Base-by-base conservation (phyloP, 2,888 invertebrate genomes). In the Protula sp. region DNA sequence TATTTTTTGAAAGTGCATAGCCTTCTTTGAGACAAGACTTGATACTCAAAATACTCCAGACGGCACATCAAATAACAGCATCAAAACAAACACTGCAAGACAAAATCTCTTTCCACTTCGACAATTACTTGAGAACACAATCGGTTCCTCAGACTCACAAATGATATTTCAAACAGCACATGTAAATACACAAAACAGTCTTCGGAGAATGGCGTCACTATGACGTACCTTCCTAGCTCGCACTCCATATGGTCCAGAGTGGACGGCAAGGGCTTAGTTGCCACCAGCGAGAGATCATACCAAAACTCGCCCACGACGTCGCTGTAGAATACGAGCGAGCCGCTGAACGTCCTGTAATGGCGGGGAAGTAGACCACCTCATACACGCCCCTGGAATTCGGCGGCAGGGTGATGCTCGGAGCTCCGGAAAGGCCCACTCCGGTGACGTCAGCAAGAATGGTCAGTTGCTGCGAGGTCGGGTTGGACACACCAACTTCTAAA, bases 221-320 rank as follows among this genome's bases (percentile, higher is more conserved):
- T n/a, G n/a, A n/a, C n/a, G n/a, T n/a, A n/a, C 55, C 77, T 58
- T 55, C 81, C 81, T 2, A 81, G 74, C 60, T 81, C 77, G 72
- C 80, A 81, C 58, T 76, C 73, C 72, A 80, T 70, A 47, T 72
- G 72, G 38, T 74, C 73, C 24, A 81, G 64, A 14, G 70, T 71
- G 27, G 74, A 73, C n/a, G 75, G 74, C 3, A 70, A 57, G 5
- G 80, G 80, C 5, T 73, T 64, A 47, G 72, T 72, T 2, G 78
- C 75, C 28, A 65, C 68, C 51, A 81, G 67, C 28, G 71, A 63
- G 51, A 81, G 68, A 29, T 74, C 67, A 59, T 81, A 81, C 81
- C 81, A 81, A 65, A 81, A 81, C 67, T 81, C 81, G 22, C 81
- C 81, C 3, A 75, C 74, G 57, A 70, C 65, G 4, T 76, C 73